A percentile compares a stretch with the other conserved stretches of the same genome.
Evolutionary conservation across 2,888 invertebrate genomes (phyloP).

Genomic region (Apodemia hepburni): DNA sequence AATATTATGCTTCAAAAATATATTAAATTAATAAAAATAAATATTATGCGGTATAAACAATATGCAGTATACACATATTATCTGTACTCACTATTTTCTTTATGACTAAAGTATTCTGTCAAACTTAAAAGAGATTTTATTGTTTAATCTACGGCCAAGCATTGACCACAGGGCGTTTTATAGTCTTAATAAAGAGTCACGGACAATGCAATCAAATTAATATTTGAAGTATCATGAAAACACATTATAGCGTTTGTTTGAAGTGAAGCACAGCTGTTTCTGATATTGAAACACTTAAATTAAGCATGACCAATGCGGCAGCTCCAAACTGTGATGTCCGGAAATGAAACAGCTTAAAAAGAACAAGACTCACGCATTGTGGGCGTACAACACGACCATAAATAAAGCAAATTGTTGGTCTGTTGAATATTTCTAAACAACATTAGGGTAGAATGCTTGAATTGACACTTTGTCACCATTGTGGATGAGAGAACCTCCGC

Average conservation of each 20-base stretch:
- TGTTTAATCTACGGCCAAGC: too few species aligned
- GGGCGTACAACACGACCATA: slow-evolving; percentile 60
- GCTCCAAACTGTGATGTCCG: slow-evolving; percentile 39
- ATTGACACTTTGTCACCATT: slow-evolving; percentile 72
- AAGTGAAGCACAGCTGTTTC: background rate
- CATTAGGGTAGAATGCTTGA: slow-evolving; percentile 72
- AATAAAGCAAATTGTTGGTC: slow-evolving; percentile 66
- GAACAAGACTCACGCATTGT: slow-evolving; percentile 50
- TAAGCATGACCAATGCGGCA: slow-evolving; percentile 3
- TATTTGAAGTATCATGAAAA: background rate
- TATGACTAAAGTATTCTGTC: too few species aligned
- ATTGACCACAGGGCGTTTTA: too few species aligned
- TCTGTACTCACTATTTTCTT: too few species aligned
- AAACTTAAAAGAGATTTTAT: too few species aligned
- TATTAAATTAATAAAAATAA: too few species aligned
- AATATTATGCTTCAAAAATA: too few species aligned
- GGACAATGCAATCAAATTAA: background rate
- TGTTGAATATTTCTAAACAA: slow-evolving; percentile 70
- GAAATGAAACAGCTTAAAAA: slow-evolving; percentile 69
- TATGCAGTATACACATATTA: too few species aligned
- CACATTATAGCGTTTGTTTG: background rate
- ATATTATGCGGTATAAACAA: too few species aligned
- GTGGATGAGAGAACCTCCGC: slow-evolving; percentile 45
- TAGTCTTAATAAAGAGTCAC: too few species aligned
- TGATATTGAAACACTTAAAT: background rate